Conservation (phyloP, 2,888 invertebrate species). For the Dasysyrphus tricinctus region DNA sequence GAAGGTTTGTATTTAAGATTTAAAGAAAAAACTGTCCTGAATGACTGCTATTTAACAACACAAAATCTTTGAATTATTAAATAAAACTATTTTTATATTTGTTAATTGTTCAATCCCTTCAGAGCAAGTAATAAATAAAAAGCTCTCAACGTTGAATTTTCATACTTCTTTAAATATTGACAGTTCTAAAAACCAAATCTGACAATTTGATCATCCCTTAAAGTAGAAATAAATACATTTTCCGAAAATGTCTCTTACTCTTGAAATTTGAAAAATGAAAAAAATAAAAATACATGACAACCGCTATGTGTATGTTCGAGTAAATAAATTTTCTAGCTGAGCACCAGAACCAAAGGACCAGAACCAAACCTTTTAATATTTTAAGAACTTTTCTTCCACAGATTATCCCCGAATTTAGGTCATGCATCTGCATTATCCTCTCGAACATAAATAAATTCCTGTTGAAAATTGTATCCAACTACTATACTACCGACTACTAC, state of each 20-base stretch:
- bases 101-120: no score
- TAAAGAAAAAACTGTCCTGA: no score
- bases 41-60: no score
- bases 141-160: no score
- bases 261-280: background rate
- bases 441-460: slow-evolving; percentile 51
- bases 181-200: no score
- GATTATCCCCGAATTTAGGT: slow-evolving; percentile 66
- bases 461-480: slow-evolving; percentile 34
- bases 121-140: no score
- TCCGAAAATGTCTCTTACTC: background rate
- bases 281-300: background rate
- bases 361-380: slow-evolving; percentile 34
- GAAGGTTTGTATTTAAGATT: no score
- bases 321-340: slow-evolving; percentile 4
- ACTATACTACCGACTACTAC: no score
- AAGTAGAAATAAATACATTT: background rate
- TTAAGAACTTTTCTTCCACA: slow-evolving; percentile 33
- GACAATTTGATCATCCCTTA: background rate
- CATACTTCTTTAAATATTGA: no score
- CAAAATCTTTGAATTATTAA: no score
- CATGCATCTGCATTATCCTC: slow-evolving; percentile 68
- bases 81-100: no score
- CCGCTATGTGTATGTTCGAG: background rate
- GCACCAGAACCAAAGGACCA: background rate